Percentiles rank a stretch among this genome's conserved stretches.
phyloP scores from a whole-genome alignment of 2,113 vertebrate genomes.

The Noturus placidus region DNA sequence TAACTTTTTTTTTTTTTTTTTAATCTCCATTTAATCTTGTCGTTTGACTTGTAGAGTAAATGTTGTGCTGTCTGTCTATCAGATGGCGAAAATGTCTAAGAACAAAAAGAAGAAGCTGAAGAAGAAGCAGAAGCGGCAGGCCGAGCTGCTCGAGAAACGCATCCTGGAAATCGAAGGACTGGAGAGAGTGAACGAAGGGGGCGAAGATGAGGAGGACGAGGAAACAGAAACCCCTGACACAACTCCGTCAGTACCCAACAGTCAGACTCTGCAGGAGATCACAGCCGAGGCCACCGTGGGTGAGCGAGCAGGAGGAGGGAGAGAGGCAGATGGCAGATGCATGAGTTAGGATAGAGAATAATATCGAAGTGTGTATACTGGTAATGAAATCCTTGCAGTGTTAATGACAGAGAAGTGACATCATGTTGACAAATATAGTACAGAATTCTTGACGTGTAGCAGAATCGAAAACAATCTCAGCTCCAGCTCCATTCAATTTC shows the following conservation, averaged over 20 bases:
- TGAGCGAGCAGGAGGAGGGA: not conserved
- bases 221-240: constrained; percentile 76
- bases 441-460: not conserved
- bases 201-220: constrained; percentile 73
- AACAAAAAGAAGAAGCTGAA: constrained; percentile 81
- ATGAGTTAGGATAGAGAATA: not conserved
- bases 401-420: not conserved
- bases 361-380: not conserved
- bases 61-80: not conserved
- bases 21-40: not conserved
- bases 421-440: constrained; percentile 1
- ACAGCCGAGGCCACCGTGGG: constrained; percentile 39
- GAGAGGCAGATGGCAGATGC: not conserved
- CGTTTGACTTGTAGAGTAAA: not conserved
- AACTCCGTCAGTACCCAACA: constrained; percentile 52
- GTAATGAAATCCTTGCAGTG: not conserved
- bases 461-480: not conserved
- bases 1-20: not conserved
- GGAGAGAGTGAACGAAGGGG: constrained; percentile 63
- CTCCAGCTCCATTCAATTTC: not conserved
- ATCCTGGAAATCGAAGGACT: constrained; percentile 90
- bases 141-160: constrained; percentile 89
- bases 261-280: constrained; percentile 62
- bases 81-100: constrained; percentile 95
- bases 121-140: constrained; percentile 90